Evolutionary conservation across 2,113 vertebrate species (phyloP), one percentile per base, ranked within the genome.

Genomic region (Aix galericulata): DNA sequence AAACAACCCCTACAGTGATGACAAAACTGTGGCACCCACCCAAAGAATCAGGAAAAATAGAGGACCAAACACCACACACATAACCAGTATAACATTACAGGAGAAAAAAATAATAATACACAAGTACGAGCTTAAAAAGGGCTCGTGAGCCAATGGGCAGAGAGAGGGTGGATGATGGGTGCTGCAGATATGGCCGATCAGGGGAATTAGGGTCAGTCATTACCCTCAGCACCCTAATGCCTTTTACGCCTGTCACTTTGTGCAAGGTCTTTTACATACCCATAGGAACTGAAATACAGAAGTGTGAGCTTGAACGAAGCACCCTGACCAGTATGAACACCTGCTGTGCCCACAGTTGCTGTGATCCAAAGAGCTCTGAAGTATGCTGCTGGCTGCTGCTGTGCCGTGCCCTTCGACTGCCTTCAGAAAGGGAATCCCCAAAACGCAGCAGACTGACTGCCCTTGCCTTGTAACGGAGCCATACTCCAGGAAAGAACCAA

Each of bases 91-190:
- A 25, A 6, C 17, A 46, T 10, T 46, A 6, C 13, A 8, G 31
- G 40, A 42, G 9, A 0, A 14, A 14, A 8, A 13, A 1, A 6
- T 36, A 17, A 0, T 3, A 13, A 0, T 2, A 0, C 6, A 31
- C 21, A 7, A 66, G n/a, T 46, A 34, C 1, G 1, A 58, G 56
- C 63, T 71, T 64, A 68, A 71, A 56, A 16, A 34, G 52, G 40
- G 13, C 40, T 52, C 29, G 52, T n/a, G 59, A 56, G 26, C 25
- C 50, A 38, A 23, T 1, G 38, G 34, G 22, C 66, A 36, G 36
- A 50, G 15, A 9, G 14, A 48, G 9, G 46, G 46, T 1, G 14
- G 12, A 18, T 8, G 42, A 9, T 32, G 32, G 22, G 22, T 31
- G 80, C 58, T 40, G 16, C 40, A 71, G 23, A 12, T 71, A 62